Evolutionary conservation across 2,888 invertebrate species (phyloP).

Genomic region (Cerastis rubricosa): DNA sequence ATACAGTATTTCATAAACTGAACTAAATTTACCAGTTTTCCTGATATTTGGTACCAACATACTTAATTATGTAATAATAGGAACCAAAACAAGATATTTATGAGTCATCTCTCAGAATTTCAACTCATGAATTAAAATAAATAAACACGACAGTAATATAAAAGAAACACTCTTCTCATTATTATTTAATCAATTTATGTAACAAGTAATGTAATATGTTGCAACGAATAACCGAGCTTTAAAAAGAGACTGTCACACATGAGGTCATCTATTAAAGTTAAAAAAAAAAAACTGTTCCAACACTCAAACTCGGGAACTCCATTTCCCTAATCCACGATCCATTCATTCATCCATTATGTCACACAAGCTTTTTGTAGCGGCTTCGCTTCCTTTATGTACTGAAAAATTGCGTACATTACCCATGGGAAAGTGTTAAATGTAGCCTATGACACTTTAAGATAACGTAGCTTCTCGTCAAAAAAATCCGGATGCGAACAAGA

Average conservation of each 20-base stretch:
- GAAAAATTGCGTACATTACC: no score
- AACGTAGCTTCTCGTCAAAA: no score
- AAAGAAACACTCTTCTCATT: constrained; percentile 4
- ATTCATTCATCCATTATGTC: constrained; percentile 76
- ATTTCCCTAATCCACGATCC: constrained; percentile 67
- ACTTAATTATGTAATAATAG: constrained; percentile 10
- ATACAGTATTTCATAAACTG: background rate
- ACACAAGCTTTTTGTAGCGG: constrained; percentile 31
- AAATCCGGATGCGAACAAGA: no score
- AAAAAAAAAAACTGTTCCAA: background rate
- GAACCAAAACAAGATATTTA: constrained; percentile 11
- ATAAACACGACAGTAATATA: background rate
- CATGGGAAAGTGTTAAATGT: no score
- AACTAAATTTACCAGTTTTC: constrained; percentile 9
- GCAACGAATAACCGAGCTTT: background rate
- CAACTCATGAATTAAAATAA: constrained; percentile 7
- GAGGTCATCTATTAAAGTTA: no score
- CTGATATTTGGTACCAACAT: background rate
- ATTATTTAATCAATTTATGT: constrained; percentile 15
- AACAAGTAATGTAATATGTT: constrained; percentile 5
- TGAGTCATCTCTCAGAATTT: constrained; percentile 27
- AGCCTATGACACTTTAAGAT: no score
- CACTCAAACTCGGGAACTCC: constrained; percentile 54
- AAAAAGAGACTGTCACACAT: background rate
- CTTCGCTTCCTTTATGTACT: no score